Evolutionary conservation across 1,140 invertebrate genomes (phyloP), one percentile per base, ranked within the genome.

Genomic region (Leucophenga varia): DNA sequence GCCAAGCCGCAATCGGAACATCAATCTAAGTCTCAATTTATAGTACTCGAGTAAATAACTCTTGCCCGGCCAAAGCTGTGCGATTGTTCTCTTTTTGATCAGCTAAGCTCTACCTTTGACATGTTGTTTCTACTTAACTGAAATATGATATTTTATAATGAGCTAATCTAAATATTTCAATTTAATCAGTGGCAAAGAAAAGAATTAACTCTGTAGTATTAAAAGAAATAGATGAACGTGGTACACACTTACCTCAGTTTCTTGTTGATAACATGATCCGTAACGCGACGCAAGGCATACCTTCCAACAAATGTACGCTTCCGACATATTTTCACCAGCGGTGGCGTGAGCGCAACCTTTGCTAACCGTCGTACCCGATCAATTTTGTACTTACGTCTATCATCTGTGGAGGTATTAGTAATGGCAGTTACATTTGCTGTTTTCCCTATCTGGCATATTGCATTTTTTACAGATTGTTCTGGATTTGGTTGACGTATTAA

Each of bases 211-310:
- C n/a, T n/a, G n/a, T n/a, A n/a, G n/a, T n/a, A n/a, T n/a, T n/a
- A n/a, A n/a, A n/a, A n/a, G n/a, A n/a, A n/a, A n/a, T n/a, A n/a
- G n/a, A n/a, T n/a, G n/a, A n/a, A n/a, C n/a, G n/a, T n/a, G n/a
- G n/a, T n/a, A n/a, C n/a, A n/a, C n/a, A 40, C 30, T 34, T 49
- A 59, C 54, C 49, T 49, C 6, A 45, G 17, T 9, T 56, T 67
- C 42, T 50, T 56, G 6, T 14, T 34, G 0, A 42, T 5, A 2
- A 31, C 22, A 1, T 51, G 5, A 5, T 58, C 53, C 22, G 72
- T 65, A 14, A 43, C 64, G 12, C 68, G 59, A 14, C 57, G 51
- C 5, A 72, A 13, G 1, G 69, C 68, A 46, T 67, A 72, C 18
- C 61, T 61, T 1, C 53, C 69, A 3, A 72, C 69, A 54, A 72